Base-by-base conservation (phyloP, 1,140 invertebrate genomes). In the Drosophila setifemur region DNA sequence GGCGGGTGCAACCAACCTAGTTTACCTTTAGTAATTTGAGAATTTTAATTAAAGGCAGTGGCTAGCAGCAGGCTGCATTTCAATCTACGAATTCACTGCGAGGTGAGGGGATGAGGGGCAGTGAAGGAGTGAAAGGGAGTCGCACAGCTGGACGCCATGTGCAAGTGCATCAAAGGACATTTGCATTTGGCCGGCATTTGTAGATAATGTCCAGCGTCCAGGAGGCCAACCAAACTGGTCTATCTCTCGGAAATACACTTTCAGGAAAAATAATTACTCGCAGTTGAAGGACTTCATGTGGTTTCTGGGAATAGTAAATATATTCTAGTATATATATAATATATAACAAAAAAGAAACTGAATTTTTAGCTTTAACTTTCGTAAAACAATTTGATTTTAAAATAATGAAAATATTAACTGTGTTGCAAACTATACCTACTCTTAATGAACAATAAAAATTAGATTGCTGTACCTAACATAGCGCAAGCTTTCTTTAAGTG, bases 1-100 rank as follows among this genome's bases (percentile, higher is more conserved):
- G 40, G 48, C 31, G n/a, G n/a, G 42, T 55, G 49, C 28, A 53
- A 69, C 50, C 40, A 70, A 48, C 75, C 60, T 71, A 49, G 63
- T 66, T 79, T 70, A 74, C 75, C 70, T 79, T 69, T 79, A 69
- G 76, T 74, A 79, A 79, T 79, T 79, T 79, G 53, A 60, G 77
- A 79, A 81, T 73, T 81, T 79, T 79, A 79, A 79, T 79, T 79
- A 79, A 79, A 79, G 72, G 70, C 75, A 58, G 60, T 70, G 40
- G 18, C 52, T 23, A 14, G 33, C 29, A 57, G 31, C 14, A 39
- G 49, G 31, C 64, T 28, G 43, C 57, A 49, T 64, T 64, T 64
- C 60, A 64, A 64, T 64, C 60, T 64, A 64, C 25, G n/a, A 35
- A 21, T 42, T 64, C 18, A 23, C 26, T 37, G 12, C 28, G 35